phyloP scores from a whole-genome alignment of 2,113 vertebrate genomes.

The Tachysurus fulvidraco region DNA sequence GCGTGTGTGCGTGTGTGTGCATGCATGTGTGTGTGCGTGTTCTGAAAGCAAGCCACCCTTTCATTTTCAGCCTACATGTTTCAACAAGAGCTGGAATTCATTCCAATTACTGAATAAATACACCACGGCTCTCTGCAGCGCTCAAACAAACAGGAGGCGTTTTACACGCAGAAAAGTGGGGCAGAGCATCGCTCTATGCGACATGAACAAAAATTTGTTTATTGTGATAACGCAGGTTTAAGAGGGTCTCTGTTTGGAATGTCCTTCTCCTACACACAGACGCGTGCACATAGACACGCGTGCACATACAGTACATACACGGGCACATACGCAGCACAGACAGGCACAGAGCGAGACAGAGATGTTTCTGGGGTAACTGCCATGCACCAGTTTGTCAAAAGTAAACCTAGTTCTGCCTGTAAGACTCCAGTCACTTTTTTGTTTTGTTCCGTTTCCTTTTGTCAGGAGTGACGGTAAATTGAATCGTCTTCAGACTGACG shows the following conservation, averaged over 20 bases:
- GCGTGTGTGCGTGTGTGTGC: background rate
- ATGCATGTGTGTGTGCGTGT: background rate
- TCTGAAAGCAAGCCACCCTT: conserved; percentile 6
- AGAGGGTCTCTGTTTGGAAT: background rate
- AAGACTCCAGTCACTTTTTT: background rate
- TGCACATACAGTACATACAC: no score
- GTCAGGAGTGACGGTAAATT: background rate
- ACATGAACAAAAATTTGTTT: background rate
- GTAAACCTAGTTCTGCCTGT: background rate
- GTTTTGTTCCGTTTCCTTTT: background rate
- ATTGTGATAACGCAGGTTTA: background rate
- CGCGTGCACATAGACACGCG: no score
- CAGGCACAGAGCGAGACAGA: background rate
- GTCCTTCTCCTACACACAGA: background rate
- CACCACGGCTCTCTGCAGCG: background rate
- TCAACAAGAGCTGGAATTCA: conserved; percentile 14
- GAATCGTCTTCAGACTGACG: background rate
- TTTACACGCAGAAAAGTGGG: background rate
- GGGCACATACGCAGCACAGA: no score
- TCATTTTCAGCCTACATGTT: conserved; percentile 32
- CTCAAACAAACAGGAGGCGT: background rate
- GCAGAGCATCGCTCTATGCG: no score
- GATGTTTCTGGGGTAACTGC: background rate
- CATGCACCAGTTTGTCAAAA: background rate
- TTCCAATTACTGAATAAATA: conserved; percentile 13